Percentiles rank a stretch among this genome's conserved stretches.
Evolutionary conservation across 2,888 invertebrate species (phyloP).

Genomic region (Polyploca ridens): DNA sequence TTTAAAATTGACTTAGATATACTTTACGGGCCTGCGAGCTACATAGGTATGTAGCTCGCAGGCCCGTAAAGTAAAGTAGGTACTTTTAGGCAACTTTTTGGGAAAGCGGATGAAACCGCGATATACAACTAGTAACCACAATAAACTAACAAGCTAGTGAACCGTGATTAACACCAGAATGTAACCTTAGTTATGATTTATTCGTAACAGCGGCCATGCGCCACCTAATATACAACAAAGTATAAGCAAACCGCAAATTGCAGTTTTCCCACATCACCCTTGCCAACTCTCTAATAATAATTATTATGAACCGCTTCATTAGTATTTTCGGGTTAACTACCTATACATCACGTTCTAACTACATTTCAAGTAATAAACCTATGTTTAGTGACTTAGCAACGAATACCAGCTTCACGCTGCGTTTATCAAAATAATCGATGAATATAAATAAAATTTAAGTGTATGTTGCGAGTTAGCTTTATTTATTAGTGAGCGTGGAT

Average conservation of each 20-base stretch:
- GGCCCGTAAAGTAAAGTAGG: too few species aligned
- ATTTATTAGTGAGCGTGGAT: not conserved
- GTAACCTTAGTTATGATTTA: conserved; percentile 1
- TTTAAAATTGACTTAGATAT: too few species aligned
- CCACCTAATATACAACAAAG: not conserved
- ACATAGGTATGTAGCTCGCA: too few species aligned
- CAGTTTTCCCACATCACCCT: not conserved
- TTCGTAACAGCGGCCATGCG: not conserved
- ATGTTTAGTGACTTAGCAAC: not conserved
- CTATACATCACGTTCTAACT: not conserved
- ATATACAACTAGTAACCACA: too few species aligned
- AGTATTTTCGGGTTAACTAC: conserved; percentile 11
- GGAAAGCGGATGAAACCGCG: too few species aligned
- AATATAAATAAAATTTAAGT: conserved; percentile 3
- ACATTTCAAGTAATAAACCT: not conserved
- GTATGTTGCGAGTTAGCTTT: not conserved
- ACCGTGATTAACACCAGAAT: not conserved
- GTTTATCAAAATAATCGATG: not conserved
- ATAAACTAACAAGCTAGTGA: not conserved
- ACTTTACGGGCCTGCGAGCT: too few species aligned
- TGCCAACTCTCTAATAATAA: conserved; percentile 8
- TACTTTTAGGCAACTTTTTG: too few species aligned
- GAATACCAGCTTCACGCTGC: not conserved
- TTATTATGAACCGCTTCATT: conserved; percentile 18
- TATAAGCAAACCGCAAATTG: not conserved